Base-by-base conservation (phyloP, 2,113 vertebrate species). In the Eulemur rufifrons region DNA sequence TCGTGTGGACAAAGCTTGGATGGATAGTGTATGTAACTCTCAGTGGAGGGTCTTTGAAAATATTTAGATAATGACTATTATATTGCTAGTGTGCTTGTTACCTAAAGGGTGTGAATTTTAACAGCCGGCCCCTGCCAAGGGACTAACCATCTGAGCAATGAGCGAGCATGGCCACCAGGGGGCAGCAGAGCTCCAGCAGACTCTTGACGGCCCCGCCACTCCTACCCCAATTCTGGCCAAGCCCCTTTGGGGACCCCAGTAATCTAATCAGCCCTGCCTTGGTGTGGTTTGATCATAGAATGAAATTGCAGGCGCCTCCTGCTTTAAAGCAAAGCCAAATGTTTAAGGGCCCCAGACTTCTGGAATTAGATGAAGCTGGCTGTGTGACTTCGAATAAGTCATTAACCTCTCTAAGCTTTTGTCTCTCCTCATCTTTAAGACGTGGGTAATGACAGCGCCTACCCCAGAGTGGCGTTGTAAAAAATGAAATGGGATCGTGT, bases 171-270 rank as follows among this genome's bases (percentile, higher is more conserved):
- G 61, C 93, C 97, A 96, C 91, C 27, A 96, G 97, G 95, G 95
- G 96, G 95, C 89, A 96, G 96, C 95, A 97, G 96, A 97, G 86
- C 78, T 50, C 93, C 95, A 89, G 97, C 54, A 73, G 92, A 91
- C 29, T 23, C 59, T 0, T 20, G 21, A 7, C 5, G 0, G 0
- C 21, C 59, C 2, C 5, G 0, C 80, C 13, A 12, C 59, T 7
- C 54, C 23, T 3, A 12, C 0, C 32, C 63, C 15, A 8, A 20
- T 42, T 37, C 20, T 6, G 39, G 76, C 39, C 47, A 2, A 1
- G 6, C 25, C 66, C 42, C 54, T 29, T 8, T 10, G 21, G 45
- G 23, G 14, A 13, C 21, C 29, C 59, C 71, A 2, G 0, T 1
- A 9, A 54, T n/a, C 17, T 2, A 4, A 59, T 34, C 10, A 45